These are phyloP conservation scores for Trichopria drosophilae DNA, from an alignment of 2,888 invertebrate genomes.

Conservation along the genomic window DNA sequence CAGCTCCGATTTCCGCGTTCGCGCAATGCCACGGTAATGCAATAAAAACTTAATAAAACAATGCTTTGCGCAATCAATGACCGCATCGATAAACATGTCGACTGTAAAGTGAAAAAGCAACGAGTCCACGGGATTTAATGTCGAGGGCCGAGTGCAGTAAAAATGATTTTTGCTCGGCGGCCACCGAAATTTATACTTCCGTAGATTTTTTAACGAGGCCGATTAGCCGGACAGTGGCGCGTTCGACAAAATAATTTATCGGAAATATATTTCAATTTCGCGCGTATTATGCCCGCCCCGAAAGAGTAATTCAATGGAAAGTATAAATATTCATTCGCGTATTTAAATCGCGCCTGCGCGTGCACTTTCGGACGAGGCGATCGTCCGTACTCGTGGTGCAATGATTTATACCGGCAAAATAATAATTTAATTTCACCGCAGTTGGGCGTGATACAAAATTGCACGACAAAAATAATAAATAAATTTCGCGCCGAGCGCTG, in stretches of 20 bases:
- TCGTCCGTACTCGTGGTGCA: slow-evolving; percentile 22
- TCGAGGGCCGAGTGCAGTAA: too few relatives aligned
- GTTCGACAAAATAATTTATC: slow-evolving; percentile 58
- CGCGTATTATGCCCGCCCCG: slow-evolving; percentile 54
- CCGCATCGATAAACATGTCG: too few relatives aligned
- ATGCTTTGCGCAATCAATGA: too few relatives aligned
- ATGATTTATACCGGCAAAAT: slow-evolving; percentile 58
- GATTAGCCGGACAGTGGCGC: slow-evolving; percentile 52
- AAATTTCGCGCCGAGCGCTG: slow-evolving; percentile 44
- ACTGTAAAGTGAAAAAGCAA: too few relatives aligned
- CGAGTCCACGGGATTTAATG: too few relatives aligned
- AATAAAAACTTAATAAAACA: too few relatives aligned
- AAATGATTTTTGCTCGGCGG: slow-evolving; percentile 27
- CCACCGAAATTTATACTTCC: slow-evolving; percentile 14
- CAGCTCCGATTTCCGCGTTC: too few relatives aligned
- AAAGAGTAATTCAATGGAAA: slow-evolving; percentile 59
- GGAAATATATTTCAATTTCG: slow-evolving; percentile 48
- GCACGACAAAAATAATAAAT: slow-evolving; percentile 59
- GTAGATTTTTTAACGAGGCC: slow-evolving; percentile 37
- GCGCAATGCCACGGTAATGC: too few relatives aligned
- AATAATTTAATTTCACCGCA: slow-evolving; percentile 59
- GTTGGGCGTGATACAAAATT: slow-evolving; percentile 55
- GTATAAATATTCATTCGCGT: slow-evolving; percentile 59
- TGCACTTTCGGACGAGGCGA: slow-evolving; percentile 12
- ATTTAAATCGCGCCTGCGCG: slow-evolving; percentile 45